Evolutionary conservation across 2,888 invertebrate species (phyloP).

Genomic region (Drosophila rubida): DNA sequence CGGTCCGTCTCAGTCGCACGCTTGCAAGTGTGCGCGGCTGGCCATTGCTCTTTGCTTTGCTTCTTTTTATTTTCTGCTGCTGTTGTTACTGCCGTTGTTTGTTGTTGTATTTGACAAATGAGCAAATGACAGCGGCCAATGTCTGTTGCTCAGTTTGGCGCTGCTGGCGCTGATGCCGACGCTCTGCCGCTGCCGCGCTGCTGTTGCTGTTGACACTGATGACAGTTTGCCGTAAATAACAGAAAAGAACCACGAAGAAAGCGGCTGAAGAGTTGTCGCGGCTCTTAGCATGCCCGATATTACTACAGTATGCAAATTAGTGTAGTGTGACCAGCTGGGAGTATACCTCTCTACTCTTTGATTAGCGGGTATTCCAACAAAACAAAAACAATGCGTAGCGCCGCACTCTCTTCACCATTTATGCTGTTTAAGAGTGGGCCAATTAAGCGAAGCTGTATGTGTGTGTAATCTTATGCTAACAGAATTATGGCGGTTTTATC

Average conservation of each 20-base stretch:
- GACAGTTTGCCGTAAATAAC: slow-evolving; percentile 59
- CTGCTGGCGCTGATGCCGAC: slow-evolving; percentile 36
- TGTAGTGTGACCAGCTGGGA: not conserved
- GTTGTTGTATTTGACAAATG: slow-evolving; percentile 61
- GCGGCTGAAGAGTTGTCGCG: not conserved
- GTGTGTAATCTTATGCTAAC: not conserved
- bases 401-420: slow-evolving; percentile 20
- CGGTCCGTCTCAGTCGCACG: slow-evolving; percentile 6
- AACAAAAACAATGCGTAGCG: slow-evolving; percentile 23
- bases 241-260: slow-evolving; percentile 11
- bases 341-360: not conserved
- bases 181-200: slow-evolving; percentile 15
- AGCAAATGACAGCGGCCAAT: slow-evolving; percentile 69
- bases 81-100: not conserved
- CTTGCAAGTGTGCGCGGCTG: slow-evolving; percentile 22
- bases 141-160: slow-evolving; percentile 48
- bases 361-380: slow-evolving; percentile 3
- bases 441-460: slow-evolving; percentile 11
- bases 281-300: not conserved
- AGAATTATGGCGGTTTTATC: too few species aligned
- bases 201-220: slow-evolving; percentile 58
- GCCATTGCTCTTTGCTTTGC: slow-evolving; percentile 45
- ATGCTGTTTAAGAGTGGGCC: slow-evolving; percentile 29
- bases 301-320: not conserved
- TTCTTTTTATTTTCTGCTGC: slow-evolving; percentile 11